Evolutionary conservation across 2,113 vertebrate species (phyloP).

Genomic region (Tragelaphus imberbis): DNA sequence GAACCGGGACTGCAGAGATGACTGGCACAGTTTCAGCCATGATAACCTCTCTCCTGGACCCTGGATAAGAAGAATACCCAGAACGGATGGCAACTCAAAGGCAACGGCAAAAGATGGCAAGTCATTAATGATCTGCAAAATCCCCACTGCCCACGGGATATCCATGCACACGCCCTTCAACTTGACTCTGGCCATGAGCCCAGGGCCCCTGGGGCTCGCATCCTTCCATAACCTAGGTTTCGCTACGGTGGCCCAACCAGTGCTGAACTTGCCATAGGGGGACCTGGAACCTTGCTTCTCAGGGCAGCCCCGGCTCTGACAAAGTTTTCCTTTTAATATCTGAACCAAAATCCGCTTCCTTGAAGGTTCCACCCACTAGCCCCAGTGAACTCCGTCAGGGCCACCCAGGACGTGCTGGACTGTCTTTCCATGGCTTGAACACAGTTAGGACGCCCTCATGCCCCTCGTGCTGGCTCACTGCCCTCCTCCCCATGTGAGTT

Average conservation of each 20-base stretch:
- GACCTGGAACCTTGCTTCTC: neutral
- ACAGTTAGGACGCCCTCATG: fast-evolving
- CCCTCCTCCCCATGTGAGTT: fast-evolving
- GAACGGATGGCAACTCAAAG: neutral
- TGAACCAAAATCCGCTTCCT: neutral
- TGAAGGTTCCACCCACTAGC: neutral
- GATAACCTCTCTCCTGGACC: neutral
- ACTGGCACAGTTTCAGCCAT: fast-evolving
- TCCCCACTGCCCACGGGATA: neutral
- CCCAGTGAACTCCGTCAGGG: neutral
- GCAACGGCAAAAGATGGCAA: fast-evolving
- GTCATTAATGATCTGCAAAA: neutral
- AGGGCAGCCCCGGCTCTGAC: neutral
- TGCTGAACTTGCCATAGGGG: neutral
- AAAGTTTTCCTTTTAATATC: neutral
- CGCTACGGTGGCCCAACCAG: neutral
- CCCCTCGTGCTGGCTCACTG: fast-evolving
- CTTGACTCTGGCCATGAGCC: no score
- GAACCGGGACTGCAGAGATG: neutral
- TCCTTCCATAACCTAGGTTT: neutral
- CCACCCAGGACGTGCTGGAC: neutral
- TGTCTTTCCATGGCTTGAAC: fast-evolving
- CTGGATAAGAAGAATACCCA: neutral
- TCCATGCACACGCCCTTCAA: fast-evolving
- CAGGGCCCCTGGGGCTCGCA: fast-evolving